Base-by-base conservation (phyloP, 2,113 vertebrate species). In the Dromas ardeola region DNA sequence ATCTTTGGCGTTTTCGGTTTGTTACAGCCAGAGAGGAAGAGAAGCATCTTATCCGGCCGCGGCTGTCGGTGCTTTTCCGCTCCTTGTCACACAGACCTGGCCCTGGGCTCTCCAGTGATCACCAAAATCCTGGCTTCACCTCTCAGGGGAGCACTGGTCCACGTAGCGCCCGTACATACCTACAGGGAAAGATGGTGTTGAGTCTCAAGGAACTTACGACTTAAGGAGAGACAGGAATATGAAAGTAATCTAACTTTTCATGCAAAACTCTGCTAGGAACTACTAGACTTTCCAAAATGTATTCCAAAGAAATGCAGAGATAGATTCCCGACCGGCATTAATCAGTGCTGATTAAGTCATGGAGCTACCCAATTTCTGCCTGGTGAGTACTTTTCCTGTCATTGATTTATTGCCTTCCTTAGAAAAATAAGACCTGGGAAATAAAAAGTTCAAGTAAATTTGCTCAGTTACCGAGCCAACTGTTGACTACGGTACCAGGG, bases 281-380 rank as follows among this genome's bases (percentile, higher is more conserved):
- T 70, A 72, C 92, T 45, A 95, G 70, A 69, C 93, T 95, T 96
- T 97, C 94, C 96, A 97, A 97, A 97, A 94, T 95, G 66, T 91
- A 97, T 96, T 97, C 95, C 95, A 95, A 96, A 96, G 96, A 96
- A 96, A 97, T 87, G 86, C 96, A 95, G 92, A 95, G 95, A 94
- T 88, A 95, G 96, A 89, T 97, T 96, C 94, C 93, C 93, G 78
- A 97, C 95, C 26, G 94, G 94, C 95, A 95, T 97, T 97, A 97
- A 97, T 97, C 96, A 96, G 97, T 95, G 95, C 95, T 95, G 97
- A 97, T 97, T 97, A 97, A 97, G 95, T 97, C 96, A 88, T 97
- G 94, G 92, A 97, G 95, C 96, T 95, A 97, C 95, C 93, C 95
- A 96, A 97, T 97, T 97, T 97, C 96, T 96, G 94, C 94, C 94